Conservation (phyloP, 2,888 invertebrate genomes). For the Morpho helenor region DNA sequence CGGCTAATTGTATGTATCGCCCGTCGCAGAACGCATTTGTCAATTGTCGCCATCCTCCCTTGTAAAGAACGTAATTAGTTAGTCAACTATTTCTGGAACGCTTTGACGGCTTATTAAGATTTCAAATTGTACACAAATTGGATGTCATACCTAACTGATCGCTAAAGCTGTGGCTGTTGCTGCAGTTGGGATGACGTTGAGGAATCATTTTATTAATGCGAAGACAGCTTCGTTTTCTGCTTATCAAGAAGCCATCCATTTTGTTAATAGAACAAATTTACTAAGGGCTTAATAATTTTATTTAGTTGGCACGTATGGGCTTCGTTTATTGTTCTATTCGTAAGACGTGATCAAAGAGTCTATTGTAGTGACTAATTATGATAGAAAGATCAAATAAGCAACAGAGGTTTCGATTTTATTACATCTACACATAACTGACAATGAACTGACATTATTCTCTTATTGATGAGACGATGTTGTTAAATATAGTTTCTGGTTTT, state of each 20-base stretch:
- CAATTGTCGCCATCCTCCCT: slow-evolving; percentile 67
- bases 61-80: slow-evolving; percentile 68
- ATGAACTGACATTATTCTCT: too few species aligned
- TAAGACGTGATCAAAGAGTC: too few species aligned
- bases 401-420: too few species aligned
- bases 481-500: too few species aligned
- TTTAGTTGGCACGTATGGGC: slow-evolving; percentile 13
- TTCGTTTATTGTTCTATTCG: too few species aligned
- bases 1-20: slow-evolving; percentile 72
- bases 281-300: slow-evolving; percentile 16
- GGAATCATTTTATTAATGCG: slow-evolving; percentile 54
- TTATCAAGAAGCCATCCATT: slow-evolving; percentile 67
- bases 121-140: slow-evolving; percentile 77
- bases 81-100: slow-evolving; percentile 67
- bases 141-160: slow-evolving; percentile 72
- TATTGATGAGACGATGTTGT: too few species aligned
- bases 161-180: slow-evolving; percentile 43
- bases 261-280: slow-evolving; percentile 26
- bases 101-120: slow-evolving; percentile 78
- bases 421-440: too few species aligned
- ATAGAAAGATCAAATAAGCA: too few species aligned
- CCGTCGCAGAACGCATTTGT: slow-evolving; percentile 68
- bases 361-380: too few species aligned
- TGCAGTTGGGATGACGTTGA: slow-evolving; percentile 43
- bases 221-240: slow-evolving; percentile 69